These are phyloP conservation scores for Diaperis boleti DNA, from an alignment of 2,888 invertebrate species.

Conservation along the genomic window DNA sequence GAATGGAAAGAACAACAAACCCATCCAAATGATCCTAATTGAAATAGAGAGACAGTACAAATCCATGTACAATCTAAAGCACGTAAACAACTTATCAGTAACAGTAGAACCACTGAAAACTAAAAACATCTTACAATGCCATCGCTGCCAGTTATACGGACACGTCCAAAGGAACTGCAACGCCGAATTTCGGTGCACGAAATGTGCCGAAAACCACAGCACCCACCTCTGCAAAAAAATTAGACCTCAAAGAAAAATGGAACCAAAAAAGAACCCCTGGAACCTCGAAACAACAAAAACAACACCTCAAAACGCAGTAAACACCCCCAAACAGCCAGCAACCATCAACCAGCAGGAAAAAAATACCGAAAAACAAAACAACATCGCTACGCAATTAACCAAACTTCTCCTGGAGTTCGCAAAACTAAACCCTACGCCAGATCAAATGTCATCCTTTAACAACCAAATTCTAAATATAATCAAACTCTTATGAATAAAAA, in stretches of 20 bases:
- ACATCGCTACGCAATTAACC: no score
- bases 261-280: neutral
- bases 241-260: neutral
- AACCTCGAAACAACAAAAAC: neutral
- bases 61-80: neutral
- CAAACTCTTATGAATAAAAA: neutral
- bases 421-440: no score
- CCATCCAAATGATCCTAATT: slow-evolving; percentile 5
- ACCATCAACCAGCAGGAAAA: neutral
- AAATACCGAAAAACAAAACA: no score
- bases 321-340: neutral
- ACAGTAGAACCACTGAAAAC: neutral
- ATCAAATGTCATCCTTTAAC: neutral
- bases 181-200: slow-evolving; percentile 20
- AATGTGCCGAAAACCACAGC: slow-evolving; percentile 20
- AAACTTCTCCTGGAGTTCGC: no score
- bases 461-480: neutral
- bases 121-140: slow-evolving; percentile 1
- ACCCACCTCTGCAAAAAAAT: slow-evolving; percentile 11
- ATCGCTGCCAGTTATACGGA: slow-evolving; percentile 16
- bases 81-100: neutral
- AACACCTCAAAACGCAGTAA: neutral
- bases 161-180: slow-evolving; percentile 26
- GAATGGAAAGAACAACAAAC: slow-evolving; percentile 50
- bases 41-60: slow-evolving; percentile 5